These are phyloP conservation scores for Tenthredo livida DNA, from an alignment of 2,888 invertebrate species.

Conservation along the genomic window DNA sequence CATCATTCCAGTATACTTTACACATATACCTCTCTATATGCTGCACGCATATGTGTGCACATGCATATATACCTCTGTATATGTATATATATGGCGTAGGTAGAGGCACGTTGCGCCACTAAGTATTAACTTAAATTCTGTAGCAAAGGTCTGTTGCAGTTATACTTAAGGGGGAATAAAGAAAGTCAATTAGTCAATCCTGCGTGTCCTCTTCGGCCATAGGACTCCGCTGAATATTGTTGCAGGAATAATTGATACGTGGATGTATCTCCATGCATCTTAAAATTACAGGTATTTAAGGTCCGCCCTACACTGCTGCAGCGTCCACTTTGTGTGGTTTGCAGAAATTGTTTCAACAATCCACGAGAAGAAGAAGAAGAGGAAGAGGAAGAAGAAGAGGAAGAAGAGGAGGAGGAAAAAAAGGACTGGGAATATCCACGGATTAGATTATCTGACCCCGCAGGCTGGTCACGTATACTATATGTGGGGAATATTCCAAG, in stretches of 20 bases:
- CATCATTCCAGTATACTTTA: not conserved
- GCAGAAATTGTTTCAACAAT: too few species aligned
- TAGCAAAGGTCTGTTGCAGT: not conserved
- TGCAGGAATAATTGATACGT: not conserved
- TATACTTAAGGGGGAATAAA: slow-evolving; percentile 21
- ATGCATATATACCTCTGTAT: not conserved
- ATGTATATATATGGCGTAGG: not conserved
- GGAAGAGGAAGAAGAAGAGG: too few species aligned
- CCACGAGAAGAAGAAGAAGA: too few species aligned
- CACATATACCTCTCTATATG: not conserved
- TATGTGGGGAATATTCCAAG: slow-evolving; percentile 4
- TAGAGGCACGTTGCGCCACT: not conserved
- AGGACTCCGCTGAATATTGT: not conserved
- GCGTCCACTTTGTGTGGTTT: too few species aligned
- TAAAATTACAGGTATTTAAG: not conserved
- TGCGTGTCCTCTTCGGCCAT: slow-evolving; percentile 2
- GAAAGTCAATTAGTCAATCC: slow-evolving; percentile 44
- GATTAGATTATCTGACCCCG: not conserved
- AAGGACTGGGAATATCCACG: not conserved
- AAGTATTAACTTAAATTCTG: slow-evolving; percentile 9
- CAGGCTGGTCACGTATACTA: slow-evolving; percentile 14
- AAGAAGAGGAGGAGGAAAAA: too few species aligned
- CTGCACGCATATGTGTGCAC: not conserved
- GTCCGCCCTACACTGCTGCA: too few species aligned
- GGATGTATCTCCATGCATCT: too few species aligned